Percentiles rank a stretch among this genome's conserved stretches.
These are phyloP conservation scores for Champsocephalus esox DNA, from an alignment of 2,797 vertebrate genomes.

Conservation along the genomic window DNA sequence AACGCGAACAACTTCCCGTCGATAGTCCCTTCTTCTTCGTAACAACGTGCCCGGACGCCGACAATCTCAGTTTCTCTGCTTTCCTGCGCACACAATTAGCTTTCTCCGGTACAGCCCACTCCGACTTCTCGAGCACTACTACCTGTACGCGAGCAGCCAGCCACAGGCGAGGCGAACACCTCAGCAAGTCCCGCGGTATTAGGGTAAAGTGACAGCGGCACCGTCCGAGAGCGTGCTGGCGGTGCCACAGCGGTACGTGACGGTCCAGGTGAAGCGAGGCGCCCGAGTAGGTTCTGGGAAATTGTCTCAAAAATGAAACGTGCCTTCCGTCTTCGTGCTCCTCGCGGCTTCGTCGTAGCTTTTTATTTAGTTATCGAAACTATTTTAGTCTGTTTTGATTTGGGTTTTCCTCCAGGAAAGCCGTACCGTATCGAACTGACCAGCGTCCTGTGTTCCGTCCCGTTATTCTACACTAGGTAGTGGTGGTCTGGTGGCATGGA, in stretches of 20 bases:
- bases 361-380: slow-evolving; percentile 63
- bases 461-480: slow-evolving; percentile 81
- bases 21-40: slow-evolving; percentile 6
- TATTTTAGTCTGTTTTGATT: slow-evolving; percentile 60
- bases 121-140: slow-evolving; percentile 34
- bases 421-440: slow-evolving; percentile 68
- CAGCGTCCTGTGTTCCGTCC: slow-evolving; percentile 87
- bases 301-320: slow-evolving; percentile 29
- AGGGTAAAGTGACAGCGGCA: slow-evolving; percentile 53
- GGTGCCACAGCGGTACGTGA: slow-evolving; percentile 38
- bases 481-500: slow-evolving; percentile 74
- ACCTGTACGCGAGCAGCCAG: slow-evolving; percentile 53
- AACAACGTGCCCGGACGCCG: slow-evolving; percentile 21
- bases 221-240: slow-evolving; percentile 35
- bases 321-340: slow-evolving; percentile 37
- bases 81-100: slow-evolving; percentile 19
- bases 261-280: slow-evolving; percentile 55
- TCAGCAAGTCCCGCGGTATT: slow-evolving; percentile 52
- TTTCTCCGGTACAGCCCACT: slow-evolving; percentile 30
- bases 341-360: slow-evolving; percentile 43
- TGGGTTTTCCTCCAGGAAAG: slow-evolving; percentile 48
- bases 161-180: slow-evolving; percentile 66
- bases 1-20: slow-evolving; percentile 72
- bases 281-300: slow-evolving; percentile 21
- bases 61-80: slow-evolving; percentile 20